These are phyloP conservation scores for Dichetophora obliterata DNA, from an alignment of 2,888 invertebrate species.

Conservation along the genomic window DNA sequence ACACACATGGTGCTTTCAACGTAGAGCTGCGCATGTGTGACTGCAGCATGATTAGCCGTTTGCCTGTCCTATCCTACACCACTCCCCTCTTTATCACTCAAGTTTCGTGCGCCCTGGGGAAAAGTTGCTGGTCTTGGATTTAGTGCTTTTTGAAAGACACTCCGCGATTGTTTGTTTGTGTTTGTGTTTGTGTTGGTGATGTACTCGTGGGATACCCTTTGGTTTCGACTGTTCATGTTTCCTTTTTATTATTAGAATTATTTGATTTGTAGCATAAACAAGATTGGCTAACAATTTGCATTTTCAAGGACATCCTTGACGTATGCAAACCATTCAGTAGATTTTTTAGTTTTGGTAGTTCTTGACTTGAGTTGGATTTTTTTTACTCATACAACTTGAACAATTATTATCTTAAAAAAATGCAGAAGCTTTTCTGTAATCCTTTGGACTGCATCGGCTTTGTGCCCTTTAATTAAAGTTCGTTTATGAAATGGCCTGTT, in stretches of 20 bases:
- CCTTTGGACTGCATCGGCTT: neutral
- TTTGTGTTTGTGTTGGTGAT: slow-evolving; percentile 1
- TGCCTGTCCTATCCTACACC: neutral
- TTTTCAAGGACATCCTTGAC: slow-evolving; percentile 56
- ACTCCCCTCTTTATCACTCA: neutral
- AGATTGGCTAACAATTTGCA: slow-evolving; percentile 53
- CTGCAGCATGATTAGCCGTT: neutral
- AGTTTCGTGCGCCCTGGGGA: no score
- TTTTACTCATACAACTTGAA: no score
- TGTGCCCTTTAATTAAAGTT: slow-evolving; percentile 9
- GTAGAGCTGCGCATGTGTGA: no score
- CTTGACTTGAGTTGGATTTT: neutral
- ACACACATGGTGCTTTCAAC: neutral
- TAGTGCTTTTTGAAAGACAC: no score
- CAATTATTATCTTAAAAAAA: no score
- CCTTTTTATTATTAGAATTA: slow-evolving; percentile 56
- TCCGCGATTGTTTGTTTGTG: neutral
- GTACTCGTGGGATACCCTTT: neutral
- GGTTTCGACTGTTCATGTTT: neutral
- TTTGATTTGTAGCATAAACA: slow-evolving; percentile 50
- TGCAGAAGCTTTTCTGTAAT: neutral
- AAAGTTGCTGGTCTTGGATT: no score
- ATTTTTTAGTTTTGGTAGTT: neutral
- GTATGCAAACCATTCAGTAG: neutral
- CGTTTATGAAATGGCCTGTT: neutral